Base-by-base conservation (phyloP, 2,113 vertebrate species). In the Mellivora capensis region DNA sequence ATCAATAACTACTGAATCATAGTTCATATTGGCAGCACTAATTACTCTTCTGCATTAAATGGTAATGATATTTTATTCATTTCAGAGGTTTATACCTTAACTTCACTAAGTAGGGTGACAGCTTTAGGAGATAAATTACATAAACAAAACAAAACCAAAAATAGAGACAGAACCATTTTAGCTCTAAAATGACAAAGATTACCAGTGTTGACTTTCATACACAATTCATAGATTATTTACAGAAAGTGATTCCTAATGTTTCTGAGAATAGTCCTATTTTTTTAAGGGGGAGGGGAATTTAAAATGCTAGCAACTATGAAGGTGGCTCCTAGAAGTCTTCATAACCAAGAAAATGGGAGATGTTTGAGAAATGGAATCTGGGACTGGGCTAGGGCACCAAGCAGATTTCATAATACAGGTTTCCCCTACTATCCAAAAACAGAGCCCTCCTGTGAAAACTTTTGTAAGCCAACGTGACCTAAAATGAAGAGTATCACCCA, bases 111-210 rank as follows among this genome's bases (percentile, higher is more conserved):
- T 29, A 71, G 21, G 49, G 37, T 69, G 44, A 61, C 11, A 39
- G 61, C 39, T n/a, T 95, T 77, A 62, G 25, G 37, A 96, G 81
- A 81, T 91, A 90, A 93, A 85, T 69, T 81, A 27, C 17, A 87
- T 34, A 23, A 61, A 87, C 29, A 59, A 82, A 94, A 87, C 92
- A 95, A 93, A 62, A 17, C 20, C 27, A 49, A 90, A 71, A 82
- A 54, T 57, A 57, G 34, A 83, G 2, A 39, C 21, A 80, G 17
- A 80, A 69, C 57, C 18, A 77, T 89, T 84, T 96, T 82, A 79
- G 25, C 21, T 72, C 23, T 79, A 87, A 92, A 89, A 64, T 95
- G 27, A 1, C 31, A 62, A 84, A 91, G 20, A 79, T 42, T 29
- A 69, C 91, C 39, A 80, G 18, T 27, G 31, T 72, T 91, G 34